Conservation (phyloP, 2,888 invertebrate genomes). For the Lycia hirtaria region DNA sequence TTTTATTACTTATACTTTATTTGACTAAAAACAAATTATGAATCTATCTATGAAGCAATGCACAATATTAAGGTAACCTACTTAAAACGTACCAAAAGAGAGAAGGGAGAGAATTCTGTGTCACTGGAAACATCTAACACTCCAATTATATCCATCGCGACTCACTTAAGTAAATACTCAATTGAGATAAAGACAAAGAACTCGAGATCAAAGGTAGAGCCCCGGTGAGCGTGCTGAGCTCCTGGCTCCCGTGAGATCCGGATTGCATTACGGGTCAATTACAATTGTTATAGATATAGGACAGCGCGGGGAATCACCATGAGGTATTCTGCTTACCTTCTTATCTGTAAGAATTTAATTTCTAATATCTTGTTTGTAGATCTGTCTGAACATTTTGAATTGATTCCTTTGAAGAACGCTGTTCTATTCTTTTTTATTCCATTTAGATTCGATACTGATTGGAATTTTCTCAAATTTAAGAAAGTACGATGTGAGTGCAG, state of each 20-base stretch:
- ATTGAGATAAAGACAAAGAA: slow-evolving; percentile 26
- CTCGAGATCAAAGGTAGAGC: slow-evolving; percentile 21
- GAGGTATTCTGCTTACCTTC: background rate
- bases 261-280: slow-evolving; percentile 28
- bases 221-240: background rate
- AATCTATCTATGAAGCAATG: no score
- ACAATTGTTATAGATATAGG: background rate
- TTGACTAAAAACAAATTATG: no score
- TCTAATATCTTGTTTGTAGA: background rate
- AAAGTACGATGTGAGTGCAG: no score
- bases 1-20: no score
- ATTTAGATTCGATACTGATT: no score
- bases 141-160: slow-evolving; percentile 11
- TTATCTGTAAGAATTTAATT: background rate
- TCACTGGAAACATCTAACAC: slow-evolving; percentile 3
- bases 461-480: no score
- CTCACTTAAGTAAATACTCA: slow-evolving; percentile 23
- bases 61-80: no score
- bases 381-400: no score
- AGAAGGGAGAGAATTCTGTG: background rate
- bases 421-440: no score
- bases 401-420: no score
- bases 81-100: no score
- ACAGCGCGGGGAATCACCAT: background rate
- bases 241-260: slow-evolving; percentile 12